A percentile compares a stretch with the other conserved stretches of the same genome.
phyloP scores from a whole-genome alignment of 2,888 invertebrate genomes.

The Margaritifera margaritifera region DNA sequence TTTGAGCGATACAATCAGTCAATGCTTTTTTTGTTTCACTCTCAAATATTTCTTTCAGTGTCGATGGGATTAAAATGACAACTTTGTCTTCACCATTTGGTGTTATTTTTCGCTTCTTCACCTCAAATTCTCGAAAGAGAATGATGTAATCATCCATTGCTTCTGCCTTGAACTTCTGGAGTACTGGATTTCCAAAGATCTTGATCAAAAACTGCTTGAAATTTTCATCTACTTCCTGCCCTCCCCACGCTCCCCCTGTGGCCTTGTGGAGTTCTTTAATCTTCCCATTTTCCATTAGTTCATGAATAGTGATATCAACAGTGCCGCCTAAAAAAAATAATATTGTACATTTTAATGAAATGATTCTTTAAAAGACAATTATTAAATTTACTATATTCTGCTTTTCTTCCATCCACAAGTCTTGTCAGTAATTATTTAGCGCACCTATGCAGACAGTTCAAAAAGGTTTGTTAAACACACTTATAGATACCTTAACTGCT shows the following conservation, averaged over 20 bases:
- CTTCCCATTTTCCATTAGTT: conserved; percentile 67
- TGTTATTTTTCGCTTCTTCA: conserved; percentile 6
- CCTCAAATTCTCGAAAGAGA: conserved; percentile 10
- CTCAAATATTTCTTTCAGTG: conserved; percentile 20
- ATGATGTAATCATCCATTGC: not conserved
- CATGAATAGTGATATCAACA: conserved; percentile 76
- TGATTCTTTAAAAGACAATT: too few relatives aligned
- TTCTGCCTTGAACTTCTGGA: not conserved
- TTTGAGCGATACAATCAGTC: conserved; percentile 10
- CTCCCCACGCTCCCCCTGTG: conserved; percentile 72
- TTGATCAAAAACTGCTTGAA: conserved; percentile 4
- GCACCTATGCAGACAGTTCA: too few relatives aligned
- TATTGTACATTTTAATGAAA: too few relatives aligned
- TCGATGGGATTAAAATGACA: conserved; percentile 15
- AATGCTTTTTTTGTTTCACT: conserved; percentile 16
- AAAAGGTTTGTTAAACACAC: too few relatives aligned
- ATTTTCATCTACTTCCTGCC: conserved; percentile 23
- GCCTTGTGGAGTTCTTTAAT: conserved; percentile 76
- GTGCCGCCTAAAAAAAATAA: conserved; percentile 72
- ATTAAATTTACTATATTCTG: too few relatives aligned
- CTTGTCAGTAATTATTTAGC: too few relatives aligned
- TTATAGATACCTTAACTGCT: too few relatives aligned
- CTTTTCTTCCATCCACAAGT: too few relatives aligned
- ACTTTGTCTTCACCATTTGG: not conserved
- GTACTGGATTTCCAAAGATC: not conserved